Percentiles rank a stretch among this genome's conserved stretches.
Evolutionary conservation across 2,888 invertebrate genomes (phyloP).

Genomic region (Ormia ochracea): DNA sequence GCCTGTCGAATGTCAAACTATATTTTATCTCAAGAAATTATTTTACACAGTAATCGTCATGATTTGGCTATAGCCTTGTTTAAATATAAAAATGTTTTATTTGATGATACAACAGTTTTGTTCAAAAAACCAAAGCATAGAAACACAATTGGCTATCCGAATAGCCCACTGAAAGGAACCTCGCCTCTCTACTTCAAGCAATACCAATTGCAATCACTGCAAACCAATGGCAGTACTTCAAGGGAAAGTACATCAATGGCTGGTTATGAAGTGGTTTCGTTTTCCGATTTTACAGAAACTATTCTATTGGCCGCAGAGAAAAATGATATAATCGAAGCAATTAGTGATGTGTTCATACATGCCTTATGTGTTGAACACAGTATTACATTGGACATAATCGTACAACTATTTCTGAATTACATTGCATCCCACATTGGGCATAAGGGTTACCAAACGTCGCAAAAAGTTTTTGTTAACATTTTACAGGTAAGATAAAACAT

Average conservation of each 20-base stretch:
- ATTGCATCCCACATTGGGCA: slow-evolving; percentile 82
- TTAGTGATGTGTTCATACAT: slow-evolving; percentile 75
- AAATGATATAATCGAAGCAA: slow-evolving; percentile 71
- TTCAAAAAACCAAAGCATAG: slow-evolving; percentile 58
- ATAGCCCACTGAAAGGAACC: slow-evolving; percentile 12
- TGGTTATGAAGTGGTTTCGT: slow-evolving; percentile 68
- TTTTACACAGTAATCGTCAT: slow-evolving; percentile 69
- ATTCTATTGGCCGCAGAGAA: slow-evolving; percentile 72
- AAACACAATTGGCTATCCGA: slow-evolving; percentile 21
- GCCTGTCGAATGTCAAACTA: slow-evolving; percentile 75
- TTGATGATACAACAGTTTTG: slow-evolving; percentile 71
- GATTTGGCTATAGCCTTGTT: slow-evolving; percentile 71
- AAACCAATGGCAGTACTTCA: background rate
- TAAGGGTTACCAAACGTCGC: slow-evolving; percentile 77
- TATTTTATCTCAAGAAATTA: slow-evolving; percentile 70
- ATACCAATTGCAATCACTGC: slow-evolving; percentile 17
- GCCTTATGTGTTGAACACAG: slow-evolving; percentile 74
- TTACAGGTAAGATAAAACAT: slow-evolving; percentile 75
- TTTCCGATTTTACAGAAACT: slow-evolving; percentile 75
- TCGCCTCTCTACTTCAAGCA: background rate
- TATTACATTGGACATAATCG: slow-evolving; percentile 72
- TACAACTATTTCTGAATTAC: slow-evolving; percentile 82
- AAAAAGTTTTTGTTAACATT: slow-evolving; percentile 78
- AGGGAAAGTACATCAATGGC: background rate
- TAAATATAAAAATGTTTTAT: slow-evolving; percentile 74